phyloP scores from a whole-genome alignment of 2,797 vertebrate genomes.

The Bucorvus abyssinicus region DNA sequence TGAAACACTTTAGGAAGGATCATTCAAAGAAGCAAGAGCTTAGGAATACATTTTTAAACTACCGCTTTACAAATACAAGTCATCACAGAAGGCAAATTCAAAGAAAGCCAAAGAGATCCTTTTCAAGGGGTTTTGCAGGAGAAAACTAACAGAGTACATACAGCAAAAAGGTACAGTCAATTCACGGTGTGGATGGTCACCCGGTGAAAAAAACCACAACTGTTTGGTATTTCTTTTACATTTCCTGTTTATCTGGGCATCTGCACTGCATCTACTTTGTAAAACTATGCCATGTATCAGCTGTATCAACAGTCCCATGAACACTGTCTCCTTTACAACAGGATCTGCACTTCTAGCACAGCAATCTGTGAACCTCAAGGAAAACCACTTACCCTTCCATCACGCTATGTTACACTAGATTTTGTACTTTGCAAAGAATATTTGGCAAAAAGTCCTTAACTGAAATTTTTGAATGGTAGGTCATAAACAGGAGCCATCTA shows the following conservation, averaged over 20 bases:
- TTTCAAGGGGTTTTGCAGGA: background rate
- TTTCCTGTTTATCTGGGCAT: background rate
- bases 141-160: background rate
- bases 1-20: background rate
- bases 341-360: background rate
- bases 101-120: background rate
- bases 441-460: background rate
- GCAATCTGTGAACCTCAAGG: no score
- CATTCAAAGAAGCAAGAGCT: background rate
- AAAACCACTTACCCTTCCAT: background rate
- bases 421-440: background rate
- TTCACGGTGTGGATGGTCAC: background rate
- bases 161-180: background rate
- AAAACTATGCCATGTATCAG: background rate
- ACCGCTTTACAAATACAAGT: fast-evolving
- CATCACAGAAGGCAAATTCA: background rate
- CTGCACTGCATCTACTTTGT: background rate
- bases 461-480: background rate
- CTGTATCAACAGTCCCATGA: fast-evolving
- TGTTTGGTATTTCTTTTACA: background rate
- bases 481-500: background rate
- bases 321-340: background rate
- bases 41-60: background rate
- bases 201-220: background rate
- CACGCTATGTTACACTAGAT: background rate